Evolutionary conservation across 1,140 invertebrate species (phyloP).

Genomic region (Teleogryllus occipitalis): DNA sequence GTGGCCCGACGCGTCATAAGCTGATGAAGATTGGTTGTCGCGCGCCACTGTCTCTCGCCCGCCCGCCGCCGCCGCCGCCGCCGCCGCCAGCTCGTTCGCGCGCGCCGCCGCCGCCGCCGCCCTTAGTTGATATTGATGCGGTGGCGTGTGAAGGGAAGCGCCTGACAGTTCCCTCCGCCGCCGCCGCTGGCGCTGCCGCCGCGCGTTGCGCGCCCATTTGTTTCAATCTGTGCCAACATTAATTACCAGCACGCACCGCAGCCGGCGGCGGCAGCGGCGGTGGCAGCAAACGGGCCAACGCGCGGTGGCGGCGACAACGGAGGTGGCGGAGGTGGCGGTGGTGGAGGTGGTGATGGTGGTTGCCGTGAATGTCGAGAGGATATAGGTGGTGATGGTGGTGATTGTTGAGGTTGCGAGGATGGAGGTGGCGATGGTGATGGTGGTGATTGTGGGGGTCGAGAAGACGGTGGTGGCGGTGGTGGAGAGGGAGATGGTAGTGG

Average conservation of each 20-base stretch:
- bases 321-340: too few relatives aligned
- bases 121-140: slow-evolving; percentile 15
- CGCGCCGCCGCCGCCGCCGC: not conserved
- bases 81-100: too few relatives aligned
- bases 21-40: not conserved
- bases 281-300: not conserved
- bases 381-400: too few relatives aligned
- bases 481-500: too few relatives aligned
- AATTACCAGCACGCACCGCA: slow-evolving; percentile 12
- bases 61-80: too few relatives aligned
- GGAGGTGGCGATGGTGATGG: too few relatives aligned
- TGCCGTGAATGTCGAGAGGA: too few relatives aligned
- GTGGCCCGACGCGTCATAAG: not conserved
- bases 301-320: too few relatives aligned
- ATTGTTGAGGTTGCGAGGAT: too few relatives aligned
- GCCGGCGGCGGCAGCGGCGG: not conserved
- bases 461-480: too few relatives aligned
- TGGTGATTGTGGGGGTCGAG: too few relatives aligned
- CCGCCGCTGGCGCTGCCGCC: not conserved
- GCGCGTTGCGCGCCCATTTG: slow-evolving; percentile 12
- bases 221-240: slow-evolving; percentile 20
- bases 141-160: slow-evolving; percentile 16
- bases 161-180: slow-evolving; percentile 11
- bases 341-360: too few relatives aligned
- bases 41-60: not conserved